phyloP scores from a whole-genome alignment of 2,797 vertebrate species.

The Pipistrellus pipistrellus region DNA sequence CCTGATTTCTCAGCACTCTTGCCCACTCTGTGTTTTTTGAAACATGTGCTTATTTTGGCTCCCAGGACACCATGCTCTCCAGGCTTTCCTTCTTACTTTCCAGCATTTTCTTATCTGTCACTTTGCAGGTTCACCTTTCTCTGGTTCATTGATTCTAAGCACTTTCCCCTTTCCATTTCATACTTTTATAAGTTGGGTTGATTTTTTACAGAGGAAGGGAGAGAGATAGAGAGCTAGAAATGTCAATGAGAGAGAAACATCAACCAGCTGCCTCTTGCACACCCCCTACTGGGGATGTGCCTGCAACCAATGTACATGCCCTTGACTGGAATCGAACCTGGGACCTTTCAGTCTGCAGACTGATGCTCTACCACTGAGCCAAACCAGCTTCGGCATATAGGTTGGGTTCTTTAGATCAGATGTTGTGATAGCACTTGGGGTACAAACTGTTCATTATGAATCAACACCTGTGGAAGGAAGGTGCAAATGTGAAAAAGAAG shows the following conservation, averaged over 20 bases:
- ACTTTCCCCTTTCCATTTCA: not conserved
- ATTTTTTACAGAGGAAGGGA: too few relatives aligned
- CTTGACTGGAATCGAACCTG: too few relatives aligned
- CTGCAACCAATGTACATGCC: too few relatives aligned
- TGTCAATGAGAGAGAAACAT: too few relatives aligned
- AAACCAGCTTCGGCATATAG: not conserved
- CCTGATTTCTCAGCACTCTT: not conserved
- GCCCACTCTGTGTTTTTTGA: not conserved
- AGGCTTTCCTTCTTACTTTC: slow-evolving; percentile 37
- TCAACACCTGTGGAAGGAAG: not conserved
- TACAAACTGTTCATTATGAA: not conserved
- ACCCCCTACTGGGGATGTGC: too few relatives aligned
- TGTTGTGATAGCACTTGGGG: not conserved
- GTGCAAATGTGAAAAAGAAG: not conserved
- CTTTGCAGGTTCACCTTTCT: slow-evolving; percentile 11
- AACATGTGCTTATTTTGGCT: slow-evolving; percentile 33
- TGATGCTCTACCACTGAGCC: too few relatives aligned
- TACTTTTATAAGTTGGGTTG: not conserved
- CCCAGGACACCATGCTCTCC: not conserved
- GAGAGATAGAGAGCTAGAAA: too few relatives aligned
- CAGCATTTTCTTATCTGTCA: slow-evolving; percentile 29
- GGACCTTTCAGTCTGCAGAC: too few relatives aligned
- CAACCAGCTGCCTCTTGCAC: too few relatives aligned
- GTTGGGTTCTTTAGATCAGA: not conserved
- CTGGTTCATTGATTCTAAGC: not conserved